Conservation (phyloP, 2,888 invertebrate species). For the Pristionchus arcanus region DNA sequence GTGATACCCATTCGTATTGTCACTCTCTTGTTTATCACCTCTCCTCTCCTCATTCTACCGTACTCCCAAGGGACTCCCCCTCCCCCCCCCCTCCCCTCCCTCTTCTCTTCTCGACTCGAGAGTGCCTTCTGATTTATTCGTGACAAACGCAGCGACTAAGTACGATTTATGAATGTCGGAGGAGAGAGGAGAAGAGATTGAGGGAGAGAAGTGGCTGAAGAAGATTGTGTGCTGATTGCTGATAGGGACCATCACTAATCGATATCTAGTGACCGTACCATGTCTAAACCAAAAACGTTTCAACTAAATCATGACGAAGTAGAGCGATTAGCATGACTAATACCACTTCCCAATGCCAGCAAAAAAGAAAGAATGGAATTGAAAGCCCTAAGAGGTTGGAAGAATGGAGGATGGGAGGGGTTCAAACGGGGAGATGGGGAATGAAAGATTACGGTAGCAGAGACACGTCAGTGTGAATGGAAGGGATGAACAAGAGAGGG, state of each 20-base stretch:
- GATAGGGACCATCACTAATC: constrained; percentile 25
- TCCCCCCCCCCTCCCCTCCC: background rate
- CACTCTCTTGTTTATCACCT: constrained; percentile 37
- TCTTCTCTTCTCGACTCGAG: constrained; percentile 25
- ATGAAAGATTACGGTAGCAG: constrained; percentile 42
- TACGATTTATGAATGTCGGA: constrained; percentile 50
- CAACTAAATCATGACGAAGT: constrained; percentile 32
- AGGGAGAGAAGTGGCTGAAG: background rate
- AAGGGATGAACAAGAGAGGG: constrained; percentile 26
- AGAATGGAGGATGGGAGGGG: background rate
- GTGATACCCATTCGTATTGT: background rate
- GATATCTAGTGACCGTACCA: background rate
- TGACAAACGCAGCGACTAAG: constrained; percentile 40
- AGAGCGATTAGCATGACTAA: background rate
- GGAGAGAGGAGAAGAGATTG: constrained; percentile 1
- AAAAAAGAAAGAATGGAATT: background rate
- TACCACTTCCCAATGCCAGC: background rate
- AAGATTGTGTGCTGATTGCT: background rate
- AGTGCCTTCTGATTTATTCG: constrained; percentile 55
- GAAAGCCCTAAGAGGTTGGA: background rate
- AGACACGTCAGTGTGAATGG: constrained; percentile 8
- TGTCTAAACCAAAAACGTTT: background rate
- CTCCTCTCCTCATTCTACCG: constrained; percentile 17
- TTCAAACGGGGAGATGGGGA: background rate
- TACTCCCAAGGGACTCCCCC: background rate